Evolutionary conservation across 1,140 invertebrate species (phyloP).

Genomic region (Leptinotarsa lineolata): DNA sequence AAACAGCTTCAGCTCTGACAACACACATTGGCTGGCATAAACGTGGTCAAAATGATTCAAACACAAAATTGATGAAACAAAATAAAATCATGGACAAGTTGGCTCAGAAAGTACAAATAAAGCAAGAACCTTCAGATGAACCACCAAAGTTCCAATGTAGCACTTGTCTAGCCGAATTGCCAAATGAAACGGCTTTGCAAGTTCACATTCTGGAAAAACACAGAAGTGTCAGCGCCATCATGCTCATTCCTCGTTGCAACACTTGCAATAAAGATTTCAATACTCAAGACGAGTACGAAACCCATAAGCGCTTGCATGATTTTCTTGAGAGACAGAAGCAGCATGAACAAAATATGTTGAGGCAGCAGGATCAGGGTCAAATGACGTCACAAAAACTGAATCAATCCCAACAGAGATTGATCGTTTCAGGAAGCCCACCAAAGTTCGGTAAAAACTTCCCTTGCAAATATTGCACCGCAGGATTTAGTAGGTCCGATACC

Average conservation of each 20-base stretch:
- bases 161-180: constrained; percentile 42
- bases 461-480: constrained; percentile 45
- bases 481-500: constrained; percentile 44
- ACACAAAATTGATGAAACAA: constrained; percentile 32
- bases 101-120: constrained; percentile 8
- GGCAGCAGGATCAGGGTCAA: constrained; percentile 11
- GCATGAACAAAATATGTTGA: constrained; percentile 24
- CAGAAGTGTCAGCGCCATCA: constrained; percentile 43
- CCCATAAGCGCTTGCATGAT: constrained; percentile 47
- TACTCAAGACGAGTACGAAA: constrained; percentile 48
- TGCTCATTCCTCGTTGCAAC: constrained; percentile 45
- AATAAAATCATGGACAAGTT: not conserved
- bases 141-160: constrained; percentile 38
- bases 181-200: constrained; percentile 49
- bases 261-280: constrained; percentile 48
- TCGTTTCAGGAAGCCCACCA: not conserved
- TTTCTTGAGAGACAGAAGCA: constrained; percentile 44
- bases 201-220: constrained; percentile 51
- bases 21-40: constrained; percentile 52
- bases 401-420: not conserved
- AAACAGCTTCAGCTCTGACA: constrained; percentile 40
- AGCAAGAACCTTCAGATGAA: constrained; percentile 31
- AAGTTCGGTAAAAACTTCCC: constrained; percentile 31
- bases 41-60: constrained; percentile 31
- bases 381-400: not conserved